phyloP scores from a whole-genome alignment of 2,113 vertebrate genomes.

The Odontophorus gujanensis region DNA sequence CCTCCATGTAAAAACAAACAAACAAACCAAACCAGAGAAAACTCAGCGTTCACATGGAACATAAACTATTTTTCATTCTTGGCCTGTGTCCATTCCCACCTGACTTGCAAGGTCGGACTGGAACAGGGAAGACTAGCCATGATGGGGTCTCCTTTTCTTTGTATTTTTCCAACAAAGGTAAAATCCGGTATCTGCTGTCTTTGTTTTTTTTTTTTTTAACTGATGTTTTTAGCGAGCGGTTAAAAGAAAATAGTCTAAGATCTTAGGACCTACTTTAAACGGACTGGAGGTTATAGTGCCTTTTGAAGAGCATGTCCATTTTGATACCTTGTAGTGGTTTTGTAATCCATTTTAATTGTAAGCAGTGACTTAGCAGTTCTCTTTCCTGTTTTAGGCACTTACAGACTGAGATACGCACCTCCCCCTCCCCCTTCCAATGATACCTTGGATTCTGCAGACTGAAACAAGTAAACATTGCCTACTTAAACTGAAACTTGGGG shows the following conservation, averaged over 20 bases:
- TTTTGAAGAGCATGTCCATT: conserved; percentile 69
- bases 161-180: neutral
- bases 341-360: conserved; percentile 71
- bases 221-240: neutral
- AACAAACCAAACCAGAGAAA: neutral
- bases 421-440: conserved; percentile 88
- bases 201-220: neutral
- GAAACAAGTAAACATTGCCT: conserved; percentile 84
- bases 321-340: conserved; percentile 73
- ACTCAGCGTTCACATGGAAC: neutral
- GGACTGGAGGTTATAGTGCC: conserved; percentile 65
- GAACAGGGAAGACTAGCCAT: neutral
- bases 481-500: conserved; percentile 78
- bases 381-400: conserved; percentile 90
- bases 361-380: conserved; percentile 86
- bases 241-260: neutral
- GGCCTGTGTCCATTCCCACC: conserved; percentile 5
- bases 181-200: neutral
- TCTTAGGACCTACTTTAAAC: conserved; percentile 1
- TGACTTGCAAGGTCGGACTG: neutral
- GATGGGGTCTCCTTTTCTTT: neutral
- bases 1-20: neutral
- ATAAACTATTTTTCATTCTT: neutral
- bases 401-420: conserved; percentile 92
- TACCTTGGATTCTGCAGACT: conserved; percentile 91